Percentiles rank a stretch among this genome's conserved stretches.
These are phyloP conservation scores for Dicrurus megarhynchus DNA, from an alignment of 2,113 vertebrate genomes.

Conservation along the genomic window DNA sequence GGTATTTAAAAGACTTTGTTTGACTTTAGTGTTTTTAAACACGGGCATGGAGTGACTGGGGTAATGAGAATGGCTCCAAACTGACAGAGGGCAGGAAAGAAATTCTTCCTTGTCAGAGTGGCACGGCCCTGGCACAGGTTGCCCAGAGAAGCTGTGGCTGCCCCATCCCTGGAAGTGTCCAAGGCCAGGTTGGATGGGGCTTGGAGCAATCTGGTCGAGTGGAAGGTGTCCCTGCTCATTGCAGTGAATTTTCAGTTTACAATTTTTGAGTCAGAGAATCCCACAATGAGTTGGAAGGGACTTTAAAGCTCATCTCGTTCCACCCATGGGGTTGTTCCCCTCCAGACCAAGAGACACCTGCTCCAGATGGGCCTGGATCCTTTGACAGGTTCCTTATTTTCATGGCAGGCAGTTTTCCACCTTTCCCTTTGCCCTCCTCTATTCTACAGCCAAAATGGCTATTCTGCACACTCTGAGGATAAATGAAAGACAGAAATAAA, in stretches of 20 bases:
- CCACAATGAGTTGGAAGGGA: not conserved
- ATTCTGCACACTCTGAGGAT: not conserved
- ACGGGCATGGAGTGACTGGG: not conserved
- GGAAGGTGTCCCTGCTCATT: too few species aligned
- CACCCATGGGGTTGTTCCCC: not conserved
- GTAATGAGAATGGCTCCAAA: not conserved
- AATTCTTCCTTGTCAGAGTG: not conserved
- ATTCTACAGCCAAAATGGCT: not conserved
- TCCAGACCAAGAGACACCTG: not conserved
- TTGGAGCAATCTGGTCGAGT: not conserved
- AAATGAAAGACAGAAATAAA: not conserved
- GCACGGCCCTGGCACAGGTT: not conserved
- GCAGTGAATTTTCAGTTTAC: not conserved
- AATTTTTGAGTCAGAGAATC: not conserved
- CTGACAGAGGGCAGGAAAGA: not conserved
- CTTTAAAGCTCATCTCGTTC: not conserved
- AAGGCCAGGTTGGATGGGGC: not conserved
- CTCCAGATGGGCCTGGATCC: not conserved
- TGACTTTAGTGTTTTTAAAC: not conserved
- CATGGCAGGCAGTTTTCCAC: not conserved
- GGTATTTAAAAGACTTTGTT: not conserved
- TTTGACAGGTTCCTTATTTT: accelerated
- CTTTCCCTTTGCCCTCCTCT: not conserved
- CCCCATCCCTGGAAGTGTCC: not conserved
- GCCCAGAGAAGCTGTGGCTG: not conserved